These are phyloP conservation scores for Stramonita haemastoma DNA, from an alignment of 2,888 invertebrate species.

Conservation along the genomic window DNA sequence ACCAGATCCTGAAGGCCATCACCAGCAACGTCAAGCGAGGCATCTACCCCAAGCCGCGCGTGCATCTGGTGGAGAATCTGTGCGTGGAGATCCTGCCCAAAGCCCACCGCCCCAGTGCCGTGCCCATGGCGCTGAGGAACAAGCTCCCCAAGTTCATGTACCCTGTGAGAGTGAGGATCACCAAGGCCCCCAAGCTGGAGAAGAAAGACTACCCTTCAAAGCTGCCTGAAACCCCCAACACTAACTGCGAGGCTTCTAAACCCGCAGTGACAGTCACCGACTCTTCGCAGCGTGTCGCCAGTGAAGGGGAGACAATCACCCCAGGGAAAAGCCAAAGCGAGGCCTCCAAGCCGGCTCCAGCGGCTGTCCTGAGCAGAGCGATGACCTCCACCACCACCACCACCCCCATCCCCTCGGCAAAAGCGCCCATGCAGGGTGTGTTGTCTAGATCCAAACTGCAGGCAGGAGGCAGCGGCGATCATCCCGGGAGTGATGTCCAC, in stretches of 20 bases:
- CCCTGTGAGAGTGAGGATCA: conserved; percentile 64
- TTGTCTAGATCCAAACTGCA: background rate
- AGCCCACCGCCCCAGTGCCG: conserved; percentile 63
- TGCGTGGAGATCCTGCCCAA: conserved; percentile 66
- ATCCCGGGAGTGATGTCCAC: too few relatives aligned
- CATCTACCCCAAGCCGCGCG: conserved; percentile 55
- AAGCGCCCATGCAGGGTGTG: background rate
- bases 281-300: too few relatives aligned
- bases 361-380: too few relatives aligned
- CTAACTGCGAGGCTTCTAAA: too few relatives aligned
- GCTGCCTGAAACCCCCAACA: too few relatives aligned
- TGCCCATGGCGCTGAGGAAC: conserved; percentile 63
- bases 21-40: conserved; percentile 61
- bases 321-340: too few relatives aligned
- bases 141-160: conserved; percentile 65
- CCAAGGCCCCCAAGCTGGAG: conserved; percentile 4
- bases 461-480: background rate
- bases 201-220: background rate
- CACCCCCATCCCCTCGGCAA: background rate
- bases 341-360: too few relatives aligned
- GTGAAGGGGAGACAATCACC: too few relatives aligned
- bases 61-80: conserved; percentile 57
- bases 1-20: conserved; percentile 66
- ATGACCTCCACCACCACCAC: background rate
- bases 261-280: too few relatives aligned